Conservation (phyloP, 2,797 vertebrate species). For the Rhadinocentrus ornatus region DNA sequence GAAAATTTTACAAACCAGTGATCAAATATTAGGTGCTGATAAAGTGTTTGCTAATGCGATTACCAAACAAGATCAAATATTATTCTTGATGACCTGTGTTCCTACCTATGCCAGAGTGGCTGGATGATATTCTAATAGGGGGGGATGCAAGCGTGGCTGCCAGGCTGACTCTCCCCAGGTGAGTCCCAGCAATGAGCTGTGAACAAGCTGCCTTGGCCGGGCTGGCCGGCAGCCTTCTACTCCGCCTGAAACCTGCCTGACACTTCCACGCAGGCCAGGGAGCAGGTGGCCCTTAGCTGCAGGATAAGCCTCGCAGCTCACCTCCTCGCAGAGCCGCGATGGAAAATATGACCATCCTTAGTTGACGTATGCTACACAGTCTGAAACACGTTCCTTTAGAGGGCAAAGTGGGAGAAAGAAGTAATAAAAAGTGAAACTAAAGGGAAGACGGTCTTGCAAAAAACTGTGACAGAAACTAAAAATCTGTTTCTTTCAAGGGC, state of each 20-base stretch:
- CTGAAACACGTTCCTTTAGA: slow-evolving; percentile 5
- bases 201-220: slow-evolving; percentile 81
- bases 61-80: slow-evolving; percentile 62
- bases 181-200: slow-evolving; percentile 79
- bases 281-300: slow-evolving; percentile 76
- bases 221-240: slow-evolving; percentile 54
- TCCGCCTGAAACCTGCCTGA: slow-evolving; percentile 59
- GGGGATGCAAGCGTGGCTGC: slow-evolving; percentile 42
- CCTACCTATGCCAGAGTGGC: slow-evolving; percentile 47
- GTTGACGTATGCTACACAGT: slow-evolving; percentile 1
- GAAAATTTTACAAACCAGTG: slow-evolving; percentile 45
- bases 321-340: slow-evolving; percentile 33
- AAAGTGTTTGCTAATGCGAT: slow-evolving; percentile 61
- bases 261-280: slow-evolving; percentile 68
- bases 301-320: slow-evolving; percentile 56
- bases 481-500: slow-evolving; percentile 46
- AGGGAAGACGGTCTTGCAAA: background rate
- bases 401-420: background rate
- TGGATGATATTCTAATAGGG: slow-evolving; percentile 43
- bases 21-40: slow-evolving; percentile 48
- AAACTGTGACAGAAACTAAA: slow-evolving; percentile 5
- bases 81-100: slow-evolving; percentile 50
- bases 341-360: slow-evolving; percentile 22
- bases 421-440: background rate
- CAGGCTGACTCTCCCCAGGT: slow-evolving; percentile 79